Evolutionary conservation across 2,797 vertebrate species (phyloP), one percentile per base, ranked within the genome.

Genomic region (Thalassophryne amazonica): DNA sequence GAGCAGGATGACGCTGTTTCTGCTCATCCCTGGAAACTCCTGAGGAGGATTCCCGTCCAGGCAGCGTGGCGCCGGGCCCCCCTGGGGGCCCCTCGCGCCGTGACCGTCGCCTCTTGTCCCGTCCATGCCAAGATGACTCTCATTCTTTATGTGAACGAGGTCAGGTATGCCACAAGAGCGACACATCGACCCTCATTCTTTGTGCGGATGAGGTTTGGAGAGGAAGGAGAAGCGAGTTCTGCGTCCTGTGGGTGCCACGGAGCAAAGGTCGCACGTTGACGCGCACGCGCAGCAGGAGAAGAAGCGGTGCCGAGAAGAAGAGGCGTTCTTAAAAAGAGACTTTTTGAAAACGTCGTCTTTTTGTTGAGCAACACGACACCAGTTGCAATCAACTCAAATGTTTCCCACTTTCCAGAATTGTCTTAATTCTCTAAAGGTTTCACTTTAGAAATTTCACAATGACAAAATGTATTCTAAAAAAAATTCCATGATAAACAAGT

Each of bases 1-100:
- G 43, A 85, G 66, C 76, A 57, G 90, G 86, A 86, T 78, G 85
- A 86, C 59, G 61, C 83, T 78, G 82, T 85, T 89, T 88, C 87
- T 87, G 79, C 90, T 82, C 80, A 90, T 79, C 91, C 92, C 89
- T 90, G 92, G 92, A 93, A 86, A 81, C 91, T 89, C 90, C 93
- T 89, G 89, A 91, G 89, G 84, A 92, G 92, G 87, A 74, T 73
- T 62, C 62, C 42, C 27, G 15, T 83, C 87, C 85, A 84, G 87
- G 86, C 76, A 60, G 71, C 86, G 52, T 81, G 83, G 81, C 76
- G 78, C 78, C 79, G 77, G 85, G n/a, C n/a, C n/a, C n/a, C 67
- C 73, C 69, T 5, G 58, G 61, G 51, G 70, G 71, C 60, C 34
- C 55, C 50, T 46, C 58, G 61, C 67, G 52, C 53, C 77, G 79